Conservation (phyloP, 2,113 vertebrate species). For the Girardinichthys multiradiatus region DNA sequence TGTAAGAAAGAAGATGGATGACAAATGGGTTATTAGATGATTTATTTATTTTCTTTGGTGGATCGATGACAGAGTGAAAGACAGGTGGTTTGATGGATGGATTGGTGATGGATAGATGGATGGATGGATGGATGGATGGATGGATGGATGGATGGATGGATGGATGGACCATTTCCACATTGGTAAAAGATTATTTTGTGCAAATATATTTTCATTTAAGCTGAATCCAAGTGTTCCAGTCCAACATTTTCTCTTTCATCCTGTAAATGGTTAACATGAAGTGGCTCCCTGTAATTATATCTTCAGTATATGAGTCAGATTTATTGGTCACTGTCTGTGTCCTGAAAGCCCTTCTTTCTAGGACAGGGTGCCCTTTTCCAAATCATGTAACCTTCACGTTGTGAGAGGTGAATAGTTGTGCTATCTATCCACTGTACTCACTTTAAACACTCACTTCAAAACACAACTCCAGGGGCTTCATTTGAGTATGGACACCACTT, state of each 20-base stretch:
- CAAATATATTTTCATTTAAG: conserved; percentile 13
- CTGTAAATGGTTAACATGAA: conserved; percentile 6
- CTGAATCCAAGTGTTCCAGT: neutral
- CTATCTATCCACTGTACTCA: conserved; percentile 66
- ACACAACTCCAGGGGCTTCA: conserved; percentile 60
- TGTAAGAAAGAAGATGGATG: too few species aligned
- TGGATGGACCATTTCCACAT: neutral
- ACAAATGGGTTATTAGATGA: too few species aligned
- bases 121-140: neutral
- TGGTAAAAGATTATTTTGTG: conserved; percentile 15
- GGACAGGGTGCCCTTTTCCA: conserved; percentile 62
- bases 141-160: neutral
- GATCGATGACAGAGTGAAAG: too few species aligned
- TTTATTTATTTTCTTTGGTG: too few species aligned
- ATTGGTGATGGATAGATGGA: too few species aligned
- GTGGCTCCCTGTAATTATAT: conserved; percentile 21
- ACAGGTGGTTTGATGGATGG: too few species aligned
- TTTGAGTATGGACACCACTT: conserved; percentile 64
- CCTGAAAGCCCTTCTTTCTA: conserved; percentile 41
- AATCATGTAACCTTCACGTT: conserved; percentile 69
- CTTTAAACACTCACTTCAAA: conserved; percentile 70
- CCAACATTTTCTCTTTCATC: conserved; percentile 1
- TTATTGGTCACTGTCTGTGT: conserved; percentile 14
- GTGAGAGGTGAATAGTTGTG: conserved; percentile 62
- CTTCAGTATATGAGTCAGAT: conserved; percentile 2